Base-by-base conservation (phyloP, 2,797 vertebrate species). In the Peromyscus aztecus region DNA sequence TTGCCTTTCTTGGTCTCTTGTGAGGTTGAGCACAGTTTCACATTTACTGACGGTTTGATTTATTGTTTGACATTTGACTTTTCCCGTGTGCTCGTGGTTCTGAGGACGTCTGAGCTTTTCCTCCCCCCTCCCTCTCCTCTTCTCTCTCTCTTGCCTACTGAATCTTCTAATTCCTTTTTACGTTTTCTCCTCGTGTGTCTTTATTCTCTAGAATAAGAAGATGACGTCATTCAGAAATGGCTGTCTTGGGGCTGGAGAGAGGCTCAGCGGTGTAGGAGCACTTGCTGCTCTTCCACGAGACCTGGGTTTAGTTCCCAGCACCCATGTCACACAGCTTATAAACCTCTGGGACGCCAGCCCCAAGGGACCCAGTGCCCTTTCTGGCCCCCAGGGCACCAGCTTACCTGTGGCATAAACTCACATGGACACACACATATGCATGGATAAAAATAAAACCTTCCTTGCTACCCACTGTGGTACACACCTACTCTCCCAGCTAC, bases 131-230 rank as follows among this genome's bases (percentile, higher is more conserved):
- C 2, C 13, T 4, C 67, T 23, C 31, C 21, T 34, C 21, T 6
- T 14, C 21, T 10, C n/a, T 27, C 31, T 55, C 34, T 55, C 11
- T 8, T 19, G 8, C 67, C 55, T 63, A 43, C 81, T 27, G 17
- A 46, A 65, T 77, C 87, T 67, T 89, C 83, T 67, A 10, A 83
- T 94, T 91, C 49, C 37, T 93, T 76, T 95, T 63, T 37, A 34
- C 63, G 87, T 91, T 55, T 89, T 91, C 46, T 46, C 34, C 37
- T 92, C 57, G 6, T 4, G 29, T 17, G 11, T 94, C 73, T 67
- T 90, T 34, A 81, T 71, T 90, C 88, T 91, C 89, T 69, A 81
- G 76, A 91, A 61, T 49, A 71, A 73, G 49, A 73, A 82, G 40
- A 31, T 80, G 34, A 46, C 43, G 2, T 55, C n/a, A 40, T 59